Evolutionary conservation across 2,113 vertebrate species (phyloP).

Genomic region (Caracal caracal): DNA sequence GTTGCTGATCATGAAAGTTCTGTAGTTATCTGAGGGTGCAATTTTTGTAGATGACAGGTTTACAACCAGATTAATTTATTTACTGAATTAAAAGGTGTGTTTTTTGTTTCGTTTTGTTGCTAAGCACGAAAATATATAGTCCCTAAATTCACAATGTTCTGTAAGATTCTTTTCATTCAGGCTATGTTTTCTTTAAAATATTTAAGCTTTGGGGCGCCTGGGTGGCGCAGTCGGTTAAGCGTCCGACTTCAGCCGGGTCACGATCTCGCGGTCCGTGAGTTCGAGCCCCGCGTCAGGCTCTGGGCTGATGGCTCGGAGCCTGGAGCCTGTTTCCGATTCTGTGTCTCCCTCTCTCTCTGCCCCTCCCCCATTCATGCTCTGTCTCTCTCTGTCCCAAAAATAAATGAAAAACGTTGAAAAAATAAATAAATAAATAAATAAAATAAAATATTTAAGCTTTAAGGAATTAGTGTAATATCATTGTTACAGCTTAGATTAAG

Average conservation of each 20-base stretch:
- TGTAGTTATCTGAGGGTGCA: background rate
- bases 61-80: background rate
- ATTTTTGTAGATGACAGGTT: background rate
- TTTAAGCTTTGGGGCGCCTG: background rate
- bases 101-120: background rate
- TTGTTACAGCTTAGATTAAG: background rate
- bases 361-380: no score
- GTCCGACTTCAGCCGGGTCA: no score
- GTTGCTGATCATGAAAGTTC: background rate
- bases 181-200: background rate
- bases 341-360: no score
- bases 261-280: no score
- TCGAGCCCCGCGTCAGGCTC: no score
- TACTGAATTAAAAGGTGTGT: background rate
- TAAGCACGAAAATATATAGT: background rate
- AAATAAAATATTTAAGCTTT: background rate
- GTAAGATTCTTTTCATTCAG: background rate
- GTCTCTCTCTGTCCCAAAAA: no score
- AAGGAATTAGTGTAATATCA: background rate
- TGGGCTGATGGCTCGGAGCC: no score
- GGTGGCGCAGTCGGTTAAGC: no score
- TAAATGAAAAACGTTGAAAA: no score
- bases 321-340: no score
- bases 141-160: background rate
- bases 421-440: no score